Conservation (phyloP, 2,888 invertebrate species). For the Nebria brevicollis region DNA sequence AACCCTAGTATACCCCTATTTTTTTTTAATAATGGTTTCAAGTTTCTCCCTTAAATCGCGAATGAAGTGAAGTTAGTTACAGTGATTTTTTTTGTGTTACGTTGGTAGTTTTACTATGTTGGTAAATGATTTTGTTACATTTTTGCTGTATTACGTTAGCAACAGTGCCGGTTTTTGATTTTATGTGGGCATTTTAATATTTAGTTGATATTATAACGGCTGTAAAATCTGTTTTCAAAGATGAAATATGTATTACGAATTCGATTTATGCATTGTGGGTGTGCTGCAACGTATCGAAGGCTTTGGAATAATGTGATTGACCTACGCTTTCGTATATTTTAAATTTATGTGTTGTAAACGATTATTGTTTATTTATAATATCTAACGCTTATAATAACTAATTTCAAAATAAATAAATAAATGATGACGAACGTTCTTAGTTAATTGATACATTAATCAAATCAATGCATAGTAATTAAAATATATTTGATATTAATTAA, state of each 20-base stretch:
- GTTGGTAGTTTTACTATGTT: background rate
- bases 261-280: background rate
- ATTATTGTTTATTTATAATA: background rate
- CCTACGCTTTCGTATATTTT: background rate
- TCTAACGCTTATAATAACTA: background rate
- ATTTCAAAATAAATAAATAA: background rate
- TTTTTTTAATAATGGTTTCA: slow-evolving; percentile 2
- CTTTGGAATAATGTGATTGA: slow-evolving; percentile 1
- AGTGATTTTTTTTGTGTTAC: background rate
- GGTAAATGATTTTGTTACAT: background rate
- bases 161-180: background rate
- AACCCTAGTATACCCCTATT: slow-evolving; percentile 25
- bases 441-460: background rate
- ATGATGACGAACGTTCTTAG: background rate
- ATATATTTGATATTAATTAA: background rate
- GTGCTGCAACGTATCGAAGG: background rate
- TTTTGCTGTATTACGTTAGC: background rate
- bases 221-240: background rate
- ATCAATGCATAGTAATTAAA: background rate
- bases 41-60: background rate
- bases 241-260: background rate
- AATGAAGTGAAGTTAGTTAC: slow-evolving; percentile 1
- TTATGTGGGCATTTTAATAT: background rate
- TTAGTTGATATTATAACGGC: background rate
- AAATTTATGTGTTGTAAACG: background rate